Percentiles rank a stretch among this genome's conserved stretches.
These are phyloP conservation scores for Morelia viridis DNA, from an alignment of 2,797 vertebrate species.

Conservation along the genomic window DNA sequence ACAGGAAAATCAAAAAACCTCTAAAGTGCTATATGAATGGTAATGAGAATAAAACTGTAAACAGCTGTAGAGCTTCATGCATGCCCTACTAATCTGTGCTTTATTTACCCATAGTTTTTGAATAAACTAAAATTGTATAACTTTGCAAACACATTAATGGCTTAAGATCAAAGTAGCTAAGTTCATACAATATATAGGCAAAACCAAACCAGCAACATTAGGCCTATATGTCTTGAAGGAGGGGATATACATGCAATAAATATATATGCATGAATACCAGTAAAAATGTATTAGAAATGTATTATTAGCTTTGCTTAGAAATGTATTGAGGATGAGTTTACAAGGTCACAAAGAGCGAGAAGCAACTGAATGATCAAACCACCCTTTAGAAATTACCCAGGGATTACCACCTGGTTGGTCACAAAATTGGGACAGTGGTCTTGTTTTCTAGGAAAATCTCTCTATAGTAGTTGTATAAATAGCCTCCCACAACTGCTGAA, in stretches of 20 bases:
- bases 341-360: not conserved
- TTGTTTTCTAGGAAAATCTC: not conserved
- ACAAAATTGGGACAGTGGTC: not conserved
- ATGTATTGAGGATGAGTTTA: not conserved
- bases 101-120: not conserved
- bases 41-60: not conserved
- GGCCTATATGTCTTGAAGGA: not conserved
- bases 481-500: not conserved
- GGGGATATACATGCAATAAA: not conserved
- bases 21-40: not conserved
- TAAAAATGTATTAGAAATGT: not conserved
- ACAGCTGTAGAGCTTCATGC: not conserved
- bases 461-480: not conserved
- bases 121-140: not conserved
- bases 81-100: too few relatives aligned
- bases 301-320: not conserved
- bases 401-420: too few relatives aligned
- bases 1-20: not conserved
- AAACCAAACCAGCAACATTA: not conserved
- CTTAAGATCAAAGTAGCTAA: not conserved
- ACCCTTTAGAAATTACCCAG: not conserved
- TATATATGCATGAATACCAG: not conserved
- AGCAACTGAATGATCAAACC: not conserved
- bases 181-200: not conserved
- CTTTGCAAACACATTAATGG: not conserved